Evolutionary conservation across 1,140 invertebrate species (phyloP), one percentile per base, ranked within the genome.

Genomic region (Dinoponera quadriceps): DNA sequence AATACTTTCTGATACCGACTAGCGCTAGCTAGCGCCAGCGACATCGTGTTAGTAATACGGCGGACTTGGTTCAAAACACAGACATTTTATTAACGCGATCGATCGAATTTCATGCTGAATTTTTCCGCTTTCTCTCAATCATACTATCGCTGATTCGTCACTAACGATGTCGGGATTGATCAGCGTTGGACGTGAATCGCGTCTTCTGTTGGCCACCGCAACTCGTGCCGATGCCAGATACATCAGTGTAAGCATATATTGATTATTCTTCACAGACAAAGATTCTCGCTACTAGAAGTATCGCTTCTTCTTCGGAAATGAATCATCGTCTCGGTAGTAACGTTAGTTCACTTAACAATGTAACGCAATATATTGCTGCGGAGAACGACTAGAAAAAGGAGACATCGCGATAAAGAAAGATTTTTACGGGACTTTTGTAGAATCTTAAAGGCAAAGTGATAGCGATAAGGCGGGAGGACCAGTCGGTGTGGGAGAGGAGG

Each of bases 401-500:
- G n/a, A n/a, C n/a, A n/a, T n/a, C n/a, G n/a, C n/a, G n/a, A n/a
- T n/a, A n/a, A n/a, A n/a, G n/a, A n/a, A n/a, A n/a, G n/a, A n/a
- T n/a, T n/a, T n/a, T n/a, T n/a, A n/a, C n/a, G n/a, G n/a, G n/a
- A n/a, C n/a, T 49, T 65, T 65, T 85, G 18, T 73, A 93, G 91
- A 91, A 75, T 27, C 80, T 94, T 9, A 92, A 92, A 80, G 93
- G 92, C 11, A 96, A 96, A 85, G 95, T 97, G n/a, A 97, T 98
- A 90, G 97, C 97, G 13, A 97, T 98, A 85, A 95, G 97, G 18
- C 94, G 99, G 38, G 99, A 99, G 94, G 98, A 99, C 92, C 98
- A 99, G 90, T 98, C 98, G 91, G 98, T 99, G 90, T 99, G 99
- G 99, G 99, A 99, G 94, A 95, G 99, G 89, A 94, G 99, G 84